phyloP scores from a whole-genome alignment of 2,113 vertebrate species.

The Benitochromis conjunctus region DNA sequence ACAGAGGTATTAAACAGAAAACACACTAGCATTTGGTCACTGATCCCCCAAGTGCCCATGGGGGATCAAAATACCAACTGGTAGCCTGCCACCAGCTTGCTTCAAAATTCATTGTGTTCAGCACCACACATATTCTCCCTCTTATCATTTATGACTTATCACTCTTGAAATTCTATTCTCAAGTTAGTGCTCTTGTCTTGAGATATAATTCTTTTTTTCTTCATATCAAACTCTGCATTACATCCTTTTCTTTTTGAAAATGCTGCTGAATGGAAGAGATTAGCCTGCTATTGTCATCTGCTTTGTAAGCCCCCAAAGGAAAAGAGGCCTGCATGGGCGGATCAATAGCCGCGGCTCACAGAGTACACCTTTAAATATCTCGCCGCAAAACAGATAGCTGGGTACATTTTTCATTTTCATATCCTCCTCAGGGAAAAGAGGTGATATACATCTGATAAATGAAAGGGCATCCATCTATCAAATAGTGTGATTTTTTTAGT shows the following conservation, averaged over 20 bases:
- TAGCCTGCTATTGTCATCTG: constrained; percentile 35
- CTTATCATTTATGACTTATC: not conserved
- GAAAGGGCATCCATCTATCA: constrained; percentile 31
- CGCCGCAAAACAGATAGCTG: not conserved
- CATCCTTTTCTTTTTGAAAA: constrained; percentile 1
- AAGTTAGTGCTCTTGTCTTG: constrained; percentile 8
- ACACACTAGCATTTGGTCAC: constrained; percentile 53
- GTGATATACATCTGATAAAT: constrained; percentile 30
- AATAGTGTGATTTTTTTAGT: constrained; percentile 16
- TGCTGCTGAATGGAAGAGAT: constrained; percentile 32
- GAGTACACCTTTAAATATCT: constrained; percentile 24
- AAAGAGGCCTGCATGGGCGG: constrained; percentile 24
- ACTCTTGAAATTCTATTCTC: not conserved
- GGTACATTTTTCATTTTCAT: constrained; percentile 21
- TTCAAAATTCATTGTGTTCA: constrained; percentile 26
- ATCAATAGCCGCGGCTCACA: constrained; percentile 36
- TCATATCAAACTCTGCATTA: not conserved
- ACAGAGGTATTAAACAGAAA: not conserved
- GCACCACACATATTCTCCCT: not conserved
- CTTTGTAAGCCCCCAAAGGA: constrained; percentile 26
- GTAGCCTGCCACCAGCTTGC: constrained; percentile 42
- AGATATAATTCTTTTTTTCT: not conserved
- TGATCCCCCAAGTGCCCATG: constrained; percentile 42
- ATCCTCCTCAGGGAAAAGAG: not conserved
- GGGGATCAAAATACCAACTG: constrained; percentile 61